Percentiles rank a stretch among this genome's conserved stretches.
Conservation (phyloP, 2,113 vertebrate species). For the Plestiodon gilberti region DNA sequence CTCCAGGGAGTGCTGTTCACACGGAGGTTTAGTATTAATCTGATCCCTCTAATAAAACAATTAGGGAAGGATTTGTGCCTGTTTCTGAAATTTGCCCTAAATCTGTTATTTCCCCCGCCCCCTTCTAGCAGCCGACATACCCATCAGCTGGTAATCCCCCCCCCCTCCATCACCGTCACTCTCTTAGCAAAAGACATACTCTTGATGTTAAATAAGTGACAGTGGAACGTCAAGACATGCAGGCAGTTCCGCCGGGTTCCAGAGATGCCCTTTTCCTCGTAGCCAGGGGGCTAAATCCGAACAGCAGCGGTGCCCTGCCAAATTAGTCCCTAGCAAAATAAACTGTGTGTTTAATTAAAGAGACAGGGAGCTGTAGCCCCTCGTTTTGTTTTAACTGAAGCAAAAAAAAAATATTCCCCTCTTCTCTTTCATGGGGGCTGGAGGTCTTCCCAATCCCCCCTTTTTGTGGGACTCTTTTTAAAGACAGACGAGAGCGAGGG, state of each 20-base stretch:
- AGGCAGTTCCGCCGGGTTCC: neutral
- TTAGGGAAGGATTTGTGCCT: slow-evolving; percentile 19
- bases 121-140: neutral
- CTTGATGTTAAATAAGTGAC: neutral
- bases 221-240: neutral
- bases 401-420: neutral
- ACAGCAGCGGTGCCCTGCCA: neutral
- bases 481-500: slow-evolving; percentile 30
- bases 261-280: neutral
- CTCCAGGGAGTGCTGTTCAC: slow-evolving; percentile 10
- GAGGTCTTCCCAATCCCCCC: slow-evolving; percentile 43
- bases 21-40: slow-evolving; percentile 30
- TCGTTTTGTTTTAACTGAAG: slow-evolving; percentile 10
- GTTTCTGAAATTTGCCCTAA: slow-evolving; percentile 26
- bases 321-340: slow-evolving; percentile 19
- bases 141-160: neutral
- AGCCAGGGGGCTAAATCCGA: neutral
- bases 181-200: neutral
- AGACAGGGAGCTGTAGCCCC: slow-evolving; percentile 15
- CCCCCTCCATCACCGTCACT: neutral
- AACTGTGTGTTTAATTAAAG: slow-evolving; percentile 53
- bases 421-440: slow-evolving; percentile 68
- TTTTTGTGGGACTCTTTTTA: slow-evolving; percentile 44
- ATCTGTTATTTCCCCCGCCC: neutral
- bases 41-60: slow-evolving; percentile 35